These are phyloP conservation scores for Drosophila teissieri DNA, from an alignment of 1,140 invertebrate species.

Conservation along the genomic window DNA sequence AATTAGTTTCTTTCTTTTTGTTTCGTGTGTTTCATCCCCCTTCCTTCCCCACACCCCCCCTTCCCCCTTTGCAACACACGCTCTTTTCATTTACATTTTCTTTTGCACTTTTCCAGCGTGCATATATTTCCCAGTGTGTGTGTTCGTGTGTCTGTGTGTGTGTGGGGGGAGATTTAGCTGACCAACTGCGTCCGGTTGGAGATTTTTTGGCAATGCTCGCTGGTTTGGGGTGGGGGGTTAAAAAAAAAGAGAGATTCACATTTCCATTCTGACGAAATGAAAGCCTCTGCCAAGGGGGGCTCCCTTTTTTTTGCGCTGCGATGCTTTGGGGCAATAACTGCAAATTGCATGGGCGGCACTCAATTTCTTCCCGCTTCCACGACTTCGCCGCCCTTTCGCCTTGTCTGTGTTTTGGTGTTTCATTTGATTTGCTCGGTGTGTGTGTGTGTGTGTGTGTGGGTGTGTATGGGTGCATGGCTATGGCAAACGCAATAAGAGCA, in stretches of 20 bases:
- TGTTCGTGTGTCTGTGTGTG: neutral
- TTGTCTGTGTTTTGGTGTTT: conserved; percentile 70
- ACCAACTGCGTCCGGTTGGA: conserved; percentile 74
- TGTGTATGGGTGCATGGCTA: conserved; percentile 12
- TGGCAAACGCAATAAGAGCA: conserved; percentile 76
- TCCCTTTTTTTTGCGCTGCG: conserved; percentile 29
- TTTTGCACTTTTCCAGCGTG: conserved; percentile 68
- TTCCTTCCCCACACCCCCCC: neutral
- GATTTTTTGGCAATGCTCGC: conserved; percentile 74
- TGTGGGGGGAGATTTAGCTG: conserved; percentile 34
- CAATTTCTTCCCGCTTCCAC: conserved; percentile 57
- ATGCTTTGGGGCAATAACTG: conserved; percentile 73
- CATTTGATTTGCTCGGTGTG: conserved; percentile 71
- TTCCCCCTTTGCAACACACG: conserved; percentile 14
- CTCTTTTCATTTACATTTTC: conserved; percentile 81
- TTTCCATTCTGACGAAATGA: conserved; percentile 76
- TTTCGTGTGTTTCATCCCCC: conserved; percentile 34
- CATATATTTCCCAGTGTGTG: conserved; percentile 55
- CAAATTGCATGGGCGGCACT: conserved; percentile 82
- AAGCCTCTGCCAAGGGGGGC: conserved; percentile 64
- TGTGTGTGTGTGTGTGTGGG: conserved; percentile 29
- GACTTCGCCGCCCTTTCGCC: conserved; percentile 4
- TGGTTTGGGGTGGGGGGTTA: neutral
- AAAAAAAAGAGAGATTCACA: conserved; percentile 47
- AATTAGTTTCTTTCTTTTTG: conserved; percentile 75